Evolutionary conservation across 1,140 invertebrate species (phyloP).

Genomic region (Drosophila azteca): DNA sequence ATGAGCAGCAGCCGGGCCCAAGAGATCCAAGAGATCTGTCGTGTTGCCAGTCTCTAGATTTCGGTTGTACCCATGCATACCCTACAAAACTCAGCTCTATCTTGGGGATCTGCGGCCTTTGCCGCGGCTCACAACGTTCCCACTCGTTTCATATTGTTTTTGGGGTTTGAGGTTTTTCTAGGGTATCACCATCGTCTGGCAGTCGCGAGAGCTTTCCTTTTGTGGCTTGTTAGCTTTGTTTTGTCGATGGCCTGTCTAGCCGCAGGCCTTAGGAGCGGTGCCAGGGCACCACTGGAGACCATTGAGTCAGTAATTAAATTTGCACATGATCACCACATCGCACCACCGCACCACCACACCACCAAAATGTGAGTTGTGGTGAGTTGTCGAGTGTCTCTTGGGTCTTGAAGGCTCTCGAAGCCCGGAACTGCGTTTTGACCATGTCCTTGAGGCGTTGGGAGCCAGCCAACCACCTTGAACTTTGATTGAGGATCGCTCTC

Average conservation of each 20-base stretch:
- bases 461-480: constrained; percentile 50
- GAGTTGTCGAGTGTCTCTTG: constrained; percentile 34
- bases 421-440: constrained; percentile 8
- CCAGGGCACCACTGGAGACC: neutral
- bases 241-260: constrained; percentile 29
- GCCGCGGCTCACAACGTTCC: too few species aligned
- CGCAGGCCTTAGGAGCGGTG: constrained; percentile 18
- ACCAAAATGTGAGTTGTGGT: constrained; percentile 7
- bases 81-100: too few species aligned
- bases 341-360: too few species aligned
- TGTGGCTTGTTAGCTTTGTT: constrained; percentile 10
- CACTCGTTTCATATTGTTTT: too few species aligned
- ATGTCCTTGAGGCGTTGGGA: constrained; percentile 27
- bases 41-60: too few species aligned
- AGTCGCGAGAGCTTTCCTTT: constrained; percentile 24
- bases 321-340: constrained; percentile 36
- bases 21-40: too few species aligned
- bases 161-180: constrained; percentile 9
- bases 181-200: constrained; percentile 8
- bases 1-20: constrained; percentile 41
- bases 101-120: too few species aligned
- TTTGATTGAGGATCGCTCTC: constrained; percentile 21
- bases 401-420: too few species aligned
- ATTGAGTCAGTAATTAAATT: constrained; percentile 73
- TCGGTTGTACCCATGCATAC: too few species aligned